A percentile compares a stretch with the other conserved stretches of the same genome.
These are phyloP conservation scores for Ormyrus pomaceus DNA, from an alignment of 2,888 invertebrate genomes.

Conservation along the genomic window DNA sequence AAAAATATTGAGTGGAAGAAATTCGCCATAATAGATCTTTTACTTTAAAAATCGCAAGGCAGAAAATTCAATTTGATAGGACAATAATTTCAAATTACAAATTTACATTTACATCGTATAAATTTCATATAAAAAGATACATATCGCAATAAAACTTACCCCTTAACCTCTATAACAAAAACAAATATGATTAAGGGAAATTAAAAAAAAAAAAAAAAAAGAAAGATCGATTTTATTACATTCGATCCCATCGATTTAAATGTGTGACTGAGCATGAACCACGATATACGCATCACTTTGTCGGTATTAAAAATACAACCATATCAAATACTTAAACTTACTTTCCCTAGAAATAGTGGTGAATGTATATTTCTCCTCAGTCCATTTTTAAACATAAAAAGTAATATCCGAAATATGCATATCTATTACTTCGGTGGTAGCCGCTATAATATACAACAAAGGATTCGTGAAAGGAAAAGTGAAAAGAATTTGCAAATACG, in stretches of 20 bases:
- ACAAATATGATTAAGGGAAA: neutral
- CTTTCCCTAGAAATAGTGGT: conserved; percentile 25
- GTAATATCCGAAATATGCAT: conserved; percentile 28
- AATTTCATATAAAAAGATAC: neutral
- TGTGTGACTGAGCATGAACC: neutral
- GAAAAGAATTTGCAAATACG: conserved; percentile 6
- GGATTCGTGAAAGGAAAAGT: conserved; percentile 6
- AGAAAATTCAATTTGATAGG: neutral
- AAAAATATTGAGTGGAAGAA: conserved; percentile 38
- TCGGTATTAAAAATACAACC: conserved; percentile 45
- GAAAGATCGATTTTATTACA: neutral
- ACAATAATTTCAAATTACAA: no score
- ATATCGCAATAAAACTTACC: neutral
- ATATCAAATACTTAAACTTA: conserved; percentile 37
- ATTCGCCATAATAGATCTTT: neutral
- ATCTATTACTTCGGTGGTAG: neutral
- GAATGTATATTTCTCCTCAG: conserved; percentile 36
- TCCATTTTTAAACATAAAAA: conserved; percentile 16
- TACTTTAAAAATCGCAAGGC: conserved; percentile 4
- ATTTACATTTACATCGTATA: conserved; percentile 20
- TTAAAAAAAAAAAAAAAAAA: neutral
- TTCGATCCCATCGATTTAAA: neutral
- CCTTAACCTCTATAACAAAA: neutral
- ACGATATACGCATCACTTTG: conserved; percentile 1
- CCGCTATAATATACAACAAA: conserved; percentile 30